Base-by-base conservation (phyloP, 2,888 invertebrate species). In the Chymomyza caudatula region DNA sequence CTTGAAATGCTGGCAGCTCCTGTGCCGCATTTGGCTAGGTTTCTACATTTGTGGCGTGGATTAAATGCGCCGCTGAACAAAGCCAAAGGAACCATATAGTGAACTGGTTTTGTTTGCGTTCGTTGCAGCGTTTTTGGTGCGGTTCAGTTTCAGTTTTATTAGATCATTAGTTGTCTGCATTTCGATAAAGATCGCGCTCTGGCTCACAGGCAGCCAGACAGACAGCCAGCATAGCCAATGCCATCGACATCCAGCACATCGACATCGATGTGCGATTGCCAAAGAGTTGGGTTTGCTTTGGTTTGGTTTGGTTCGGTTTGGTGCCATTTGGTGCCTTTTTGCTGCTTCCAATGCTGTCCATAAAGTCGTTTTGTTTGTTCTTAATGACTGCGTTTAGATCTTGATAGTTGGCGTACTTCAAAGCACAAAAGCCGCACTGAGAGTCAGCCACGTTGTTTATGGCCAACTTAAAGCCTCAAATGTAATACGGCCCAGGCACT, bases 111-210 rank as follows among this genome's bases (percentile, higher is more conserved):
- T 58, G 17, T 47, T 47, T 55, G 25, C 43, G 4, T 8, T 57
- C 44, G 44, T 42, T 62, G 23, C 17, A 25, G 11, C 8, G 47
- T 19, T 23, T 76, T 79, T 69, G 73, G 71, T 69, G 65, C 67
- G 65, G 67, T 59, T 87, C 56, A 69, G 85, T 76, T 85, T 87
- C 78, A 87, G 87, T 83, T 78, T 87, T 88, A 88, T 87, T 87
- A 88, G 89, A 88, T 88, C 89, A 89, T 89, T 88, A 88, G 89
- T 88, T 88, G 89, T 85, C 86, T 77, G 87, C 78, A 75, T 77
- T 66, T 77, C 83, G 87, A 87, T 88, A 88, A 88, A 77, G 78
- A 87, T 88, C 88, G 62, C 76, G 70, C 71, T 84, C 80, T 63
- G 60, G 66, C 37, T 44, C n/a, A 15, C 44, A 51, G 13, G 17